These are phyloP conservation scores for Nymphalis io DNA, from an alignment of 1,140 invertebrate species.

Conservation along the genomic window DNA sequence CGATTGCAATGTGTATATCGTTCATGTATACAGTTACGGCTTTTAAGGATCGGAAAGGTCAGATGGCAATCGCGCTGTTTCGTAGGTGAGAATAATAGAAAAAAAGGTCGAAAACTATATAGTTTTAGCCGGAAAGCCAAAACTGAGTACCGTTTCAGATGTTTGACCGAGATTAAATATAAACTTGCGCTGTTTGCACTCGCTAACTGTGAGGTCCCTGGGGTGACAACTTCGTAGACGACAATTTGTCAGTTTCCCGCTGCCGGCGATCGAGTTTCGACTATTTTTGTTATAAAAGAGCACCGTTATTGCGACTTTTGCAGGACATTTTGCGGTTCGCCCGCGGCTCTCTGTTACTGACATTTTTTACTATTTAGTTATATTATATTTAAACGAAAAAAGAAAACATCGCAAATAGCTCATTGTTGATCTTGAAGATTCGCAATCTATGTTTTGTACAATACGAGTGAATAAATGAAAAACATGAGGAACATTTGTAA, in stretches of 20 bases:
- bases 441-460: neutral
- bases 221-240: conserved; percentile 48
- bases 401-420: neutral
- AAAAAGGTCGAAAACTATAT: neutral
- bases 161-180: conserved; percentile 48
- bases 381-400: conserved; percentile 8
- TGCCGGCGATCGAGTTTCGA: conserved; percentile 32
- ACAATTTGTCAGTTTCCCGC: conserved; percentile 44
- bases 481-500: no score
- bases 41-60: no score
- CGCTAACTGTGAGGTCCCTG: conserved; percentile 45
- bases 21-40: no score
- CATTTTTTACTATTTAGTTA: conserved; percentile 16
- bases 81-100: neutral
- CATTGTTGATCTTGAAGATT: neutral
- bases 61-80: no score
- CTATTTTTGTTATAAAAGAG: conserved; percentile 35
- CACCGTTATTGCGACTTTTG: conserved; percentile 25
- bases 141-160: conserved; percentile 28
- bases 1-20: no score
- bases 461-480: no score
- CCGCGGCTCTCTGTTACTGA: conserved; percentile 24
- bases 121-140: conserved; percentile 5
- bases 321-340: conserved; percentile 27
- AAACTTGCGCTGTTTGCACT: conserved; percentile 48